Evolutionary conservation across 37 sponge, comb jelly and placozoan species (phyloP).

Genomic region (Crambe crambe): DNA sequence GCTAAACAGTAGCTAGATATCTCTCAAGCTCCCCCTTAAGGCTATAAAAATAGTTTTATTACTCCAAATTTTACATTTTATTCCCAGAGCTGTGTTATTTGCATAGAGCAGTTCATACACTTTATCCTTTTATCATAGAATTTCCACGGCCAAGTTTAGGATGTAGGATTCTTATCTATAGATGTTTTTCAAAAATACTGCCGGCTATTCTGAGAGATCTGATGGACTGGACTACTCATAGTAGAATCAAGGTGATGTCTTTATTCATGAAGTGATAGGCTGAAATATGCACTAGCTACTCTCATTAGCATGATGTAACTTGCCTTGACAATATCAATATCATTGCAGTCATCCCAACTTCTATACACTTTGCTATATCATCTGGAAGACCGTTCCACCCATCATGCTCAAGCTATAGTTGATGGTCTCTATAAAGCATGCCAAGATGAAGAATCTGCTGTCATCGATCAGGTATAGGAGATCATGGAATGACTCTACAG

Average conservation of each 20-base stretch:
- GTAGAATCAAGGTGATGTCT: constrained; percentile 76
- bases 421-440: constrained; percentile 81
- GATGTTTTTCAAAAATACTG: constrained; percentile 89
- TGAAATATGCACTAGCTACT: background rate
- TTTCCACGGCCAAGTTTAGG: constrained; percentile 82
- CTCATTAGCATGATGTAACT: background rate
- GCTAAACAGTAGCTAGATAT: no score
- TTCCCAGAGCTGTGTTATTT: no score
- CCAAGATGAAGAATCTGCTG: constrained; percentile 75
- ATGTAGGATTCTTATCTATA: constrained; percentile 81
- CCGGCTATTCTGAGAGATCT: constrained; percentile 90
- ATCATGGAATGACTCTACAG: background rate
- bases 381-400: constrained; percentile 85
- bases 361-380: constrained; percentile 69
- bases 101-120: no score
- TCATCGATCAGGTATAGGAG: constrained; percentile 46
- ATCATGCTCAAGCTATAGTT: constrained; percentile 81
- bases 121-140: constrained; percentile 27
- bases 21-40: no score
- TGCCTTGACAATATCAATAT: background rate
- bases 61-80: no score
- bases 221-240: constrained; percentile 86
- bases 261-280: background rate
- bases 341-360: constrained; percentile 71
- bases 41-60: no score